Percentiles rank a stretch among this genome's conserved stretches.
Evolutionary conservation across 2,797 vertebrate species (phyloP).

Genomic region (Dendrocincla fuliginosa): DNA sequence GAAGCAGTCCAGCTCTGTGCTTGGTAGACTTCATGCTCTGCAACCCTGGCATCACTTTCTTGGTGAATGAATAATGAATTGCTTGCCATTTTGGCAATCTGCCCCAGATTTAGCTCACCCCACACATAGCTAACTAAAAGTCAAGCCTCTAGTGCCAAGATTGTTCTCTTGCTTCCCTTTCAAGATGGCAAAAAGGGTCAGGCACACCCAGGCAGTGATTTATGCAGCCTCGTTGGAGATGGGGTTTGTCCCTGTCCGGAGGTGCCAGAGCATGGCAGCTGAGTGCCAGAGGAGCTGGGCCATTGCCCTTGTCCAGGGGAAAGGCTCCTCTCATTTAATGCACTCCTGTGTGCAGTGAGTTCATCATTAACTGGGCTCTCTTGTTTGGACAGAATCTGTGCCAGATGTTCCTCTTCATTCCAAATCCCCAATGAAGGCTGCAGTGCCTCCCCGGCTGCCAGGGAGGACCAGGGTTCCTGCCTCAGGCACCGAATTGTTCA

Average conservation of each 20-base stretch:
- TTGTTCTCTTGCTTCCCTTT: not conserved
- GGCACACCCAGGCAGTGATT: not conserved
- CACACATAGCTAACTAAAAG: not conserved
- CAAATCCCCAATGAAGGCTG: not conserved
- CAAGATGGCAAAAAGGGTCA: not conserved
- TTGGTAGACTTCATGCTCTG: not conserved
- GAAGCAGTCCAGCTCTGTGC: not conserved
- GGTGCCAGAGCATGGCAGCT: not conserved
- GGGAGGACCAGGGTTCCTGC: not conserved
- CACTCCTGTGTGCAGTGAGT: not conserved
- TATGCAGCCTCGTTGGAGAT: not conserved
- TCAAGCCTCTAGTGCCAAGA: not conserved
- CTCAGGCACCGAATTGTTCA: rapidly evolving
- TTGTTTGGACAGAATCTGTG: not conserved
- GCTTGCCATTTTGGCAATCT: not conserved
- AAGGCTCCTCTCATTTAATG: not conserved
- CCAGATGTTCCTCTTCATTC: not conserved
- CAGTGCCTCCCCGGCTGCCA: not conserved
- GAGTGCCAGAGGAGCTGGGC: not conserved
- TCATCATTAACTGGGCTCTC: not conserved
- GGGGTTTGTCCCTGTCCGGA: not conserved
- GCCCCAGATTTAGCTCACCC: not conserved
- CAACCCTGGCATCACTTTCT: not conserved
- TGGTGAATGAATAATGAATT: not conserved
- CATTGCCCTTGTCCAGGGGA: not conserved